Evolutionary conservation across 2,888 invertebrate species (phyloP), one percentile per base, ranked within the genome.

Genomic region (Amphipyra tragopoginis): DNA sequence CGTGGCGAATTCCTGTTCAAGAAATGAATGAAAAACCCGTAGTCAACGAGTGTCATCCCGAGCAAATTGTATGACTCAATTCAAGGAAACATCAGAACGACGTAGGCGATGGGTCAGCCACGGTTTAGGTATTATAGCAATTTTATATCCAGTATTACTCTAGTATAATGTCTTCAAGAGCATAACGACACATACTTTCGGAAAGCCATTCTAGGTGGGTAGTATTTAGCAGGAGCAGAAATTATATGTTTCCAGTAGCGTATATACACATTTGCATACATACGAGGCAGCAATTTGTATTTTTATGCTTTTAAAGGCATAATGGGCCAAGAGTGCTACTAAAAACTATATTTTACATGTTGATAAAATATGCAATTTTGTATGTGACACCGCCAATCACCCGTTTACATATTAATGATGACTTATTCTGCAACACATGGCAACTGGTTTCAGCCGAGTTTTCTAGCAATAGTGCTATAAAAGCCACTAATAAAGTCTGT

Each of bases 41-140:
- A 9, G 7, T n/a, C n/a, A 26, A 21, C 21, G 36, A 49, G 59
- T 51, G 50, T 52, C 43, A 62, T 50, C 33, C 48, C 33, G 52
- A 59, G 33, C 5, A 44, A 36, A 44, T 26, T 11, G 5, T 36
- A 13, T 58, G 74, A 52, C 6, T 53, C 48, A 68, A 49, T 68
- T 52, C 26, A 59, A 53, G 44, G 49, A 74, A 59, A 68, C n/a
- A 29, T 34, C 2, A 50, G 13, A 48, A 29, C 10, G 14, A 11
- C 38, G 44, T 72, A 51, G 68, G 38, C 50, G 38, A 6, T n/a
- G 38, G 10, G 7, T 49, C 21, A 50, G 13, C 8, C 8, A 3
- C 13, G 14, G 21, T 47, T 49, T 59, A 71, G 8, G 13, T 39
- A 64, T 65, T 34, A 43, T 39, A 11, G n/a, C 36, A 45, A 11